Evolutionary conservation across 2,113 vertebrate genomes (phyloP).

Genomic region (Pelecanus crispus): DNA sequence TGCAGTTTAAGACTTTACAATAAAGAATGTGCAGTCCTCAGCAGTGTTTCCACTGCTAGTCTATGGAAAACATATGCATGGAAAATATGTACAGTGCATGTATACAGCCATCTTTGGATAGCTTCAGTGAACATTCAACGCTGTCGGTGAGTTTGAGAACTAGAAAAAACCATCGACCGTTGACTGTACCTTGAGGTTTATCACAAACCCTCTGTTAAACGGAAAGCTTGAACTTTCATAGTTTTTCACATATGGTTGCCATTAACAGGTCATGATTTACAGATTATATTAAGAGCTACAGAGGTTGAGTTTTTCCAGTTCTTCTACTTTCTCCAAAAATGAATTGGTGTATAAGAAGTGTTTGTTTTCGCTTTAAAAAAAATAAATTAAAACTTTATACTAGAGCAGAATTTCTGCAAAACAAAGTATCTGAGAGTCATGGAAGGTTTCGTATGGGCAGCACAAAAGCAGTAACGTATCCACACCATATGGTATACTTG

Average conservation of each 20-base stretch:
- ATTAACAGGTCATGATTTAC: slow-evolving; percentile 52
- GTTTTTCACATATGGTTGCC: slow-evolving; percentile 35
- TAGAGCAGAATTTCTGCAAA: background rate
- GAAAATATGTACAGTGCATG: slow-evolving; percentile 28
- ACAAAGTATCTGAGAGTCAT: background rate
- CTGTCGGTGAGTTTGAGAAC: slow-evolving; percentile 96
- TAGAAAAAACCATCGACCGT: slow-evolving; percentile 97
- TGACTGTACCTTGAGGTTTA: slow-evolving; percentile 97
- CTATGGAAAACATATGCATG: slow-evolving; percentile 51
- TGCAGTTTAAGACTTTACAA: slow-evolving; percentile 43
- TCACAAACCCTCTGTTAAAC: slow-evolving; percentile 58
- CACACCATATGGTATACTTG: background rate
- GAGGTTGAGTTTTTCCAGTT: slow-evolving; percentile 44
- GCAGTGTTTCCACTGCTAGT: slow-evolving; percentile 47
- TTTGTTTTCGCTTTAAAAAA: background rate
- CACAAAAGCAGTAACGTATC: background rate
- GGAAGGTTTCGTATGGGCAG: background rate
- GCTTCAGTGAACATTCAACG: slow-evolving; percentile 94
- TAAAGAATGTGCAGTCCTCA: slow-evolving; percentile 59
- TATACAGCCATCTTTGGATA: slow-evolving; percentile 65
- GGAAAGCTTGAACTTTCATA: background rate
- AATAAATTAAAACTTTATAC: background rate
- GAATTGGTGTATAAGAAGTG: background rate
- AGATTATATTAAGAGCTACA: slow-evolving; percentile 10
- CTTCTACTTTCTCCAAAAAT: background rate